Evolutionary conservation across 2,888 invertebrate genomes (phyloP).

Genomic region (Nematopogon swammerdamellus): DNA sequence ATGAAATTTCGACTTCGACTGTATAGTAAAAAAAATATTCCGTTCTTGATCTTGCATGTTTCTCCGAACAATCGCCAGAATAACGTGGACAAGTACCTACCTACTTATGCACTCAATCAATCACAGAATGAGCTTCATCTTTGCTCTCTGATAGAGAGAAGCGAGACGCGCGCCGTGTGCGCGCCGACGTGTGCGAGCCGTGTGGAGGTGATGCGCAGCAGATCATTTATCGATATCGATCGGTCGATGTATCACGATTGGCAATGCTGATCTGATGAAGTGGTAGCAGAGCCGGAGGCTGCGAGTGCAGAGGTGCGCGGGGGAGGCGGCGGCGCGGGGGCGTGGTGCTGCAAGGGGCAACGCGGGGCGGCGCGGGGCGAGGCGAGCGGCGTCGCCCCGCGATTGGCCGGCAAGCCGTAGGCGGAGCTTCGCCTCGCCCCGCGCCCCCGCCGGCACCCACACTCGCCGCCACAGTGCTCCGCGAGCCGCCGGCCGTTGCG

Average conservation of each 20-base stretch:
- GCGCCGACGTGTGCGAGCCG: not conserved
- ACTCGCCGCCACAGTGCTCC: conserved; percentile 29
- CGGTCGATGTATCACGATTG: not conserved
- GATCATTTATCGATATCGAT: not conserved
- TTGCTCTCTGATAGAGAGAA: no score
- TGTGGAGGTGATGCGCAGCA: not conserved
- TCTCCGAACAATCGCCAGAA: no score
- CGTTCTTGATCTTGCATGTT: no score
- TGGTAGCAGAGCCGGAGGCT: not conserved
- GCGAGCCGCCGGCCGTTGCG: conserved; percentile 34
- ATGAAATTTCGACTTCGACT: no score
- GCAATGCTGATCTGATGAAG: not conserved
- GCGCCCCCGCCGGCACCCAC: conserved; percentile 2
- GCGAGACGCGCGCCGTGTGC: no score
- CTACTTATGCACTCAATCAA: no score
- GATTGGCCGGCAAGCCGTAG: conserved; percentile 1
- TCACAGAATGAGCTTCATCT: no score
- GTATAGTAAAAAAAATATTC: no score
- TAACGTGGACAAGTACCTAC: no score
- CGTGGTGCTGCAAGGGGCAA: no score
- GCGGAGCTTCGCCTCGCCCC: conserved; percentile 15
- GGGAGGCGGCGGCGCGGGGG: conserved; percentile 12
- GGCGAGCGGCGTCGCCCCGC: not conserved
- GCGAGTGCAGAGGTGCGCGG: conserved; percentile 15
- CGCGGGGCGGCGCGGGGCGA: conserved; percentile 15